Conservation (phyloP, 2,888 invertebrate species). For the Atethmia centrago region DNA sequence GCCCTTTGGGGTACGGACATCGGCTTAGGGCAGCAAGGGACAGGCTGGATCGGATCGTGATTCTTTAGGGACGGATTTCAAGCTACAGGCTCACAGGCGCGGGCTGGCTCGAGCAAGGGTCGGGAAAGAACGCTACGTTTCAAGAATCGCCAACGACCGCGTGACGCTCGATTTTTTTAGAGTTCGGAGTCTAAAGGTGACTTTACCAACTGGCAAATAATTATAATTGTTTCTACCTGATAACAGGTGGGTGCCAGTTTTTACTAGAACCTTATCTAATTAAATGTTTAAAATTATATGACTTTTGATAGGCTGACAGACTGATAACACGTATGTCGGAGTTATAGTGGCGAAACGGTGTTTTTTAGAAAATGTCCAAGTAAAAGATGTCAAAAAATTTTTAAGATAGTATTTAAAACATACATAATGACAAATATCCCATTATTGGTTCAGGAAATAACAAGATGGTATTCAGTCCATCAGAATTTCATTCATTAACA, state of each 20-base stretch:
- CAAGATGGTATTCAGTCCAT: background rate
- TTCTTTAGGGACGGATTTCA: no score
- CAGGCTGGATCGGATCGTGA: no score
- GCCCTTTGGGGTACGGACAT: no score
- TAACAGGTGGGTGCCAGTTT: slow-evolving; percentile 5
- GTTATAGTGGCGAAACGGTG: background rate
- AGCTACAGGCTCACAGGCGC: no score
- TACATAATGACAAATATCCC: background rate
- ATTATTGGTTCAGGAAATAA: background rate
- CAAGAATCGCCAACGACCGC: no score
- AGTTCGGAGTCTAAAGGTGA: slow-evolving; percentile 19
- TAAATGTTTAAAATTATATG: slow-evolving; percentile 7
- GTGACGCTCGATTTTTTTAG: background rate
- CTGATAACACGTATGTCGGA: slow-evolving; percentile 1
- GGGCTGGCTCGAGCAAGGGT: no score
- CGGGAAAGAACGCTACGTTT: no score
- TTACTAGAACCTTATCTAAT: slow-evolving; percentile 6
- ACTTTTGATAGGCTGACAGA: slow-evolving; percentile 4
- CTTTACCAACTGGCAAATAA: slow-evolving; percentile 4
- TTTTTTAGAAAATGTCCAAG: background rate
- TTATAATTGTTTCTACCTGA: slow-evolving; percentile 11
- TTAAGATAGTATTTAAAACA: background rate
- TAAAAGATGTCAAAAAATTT: background rate
- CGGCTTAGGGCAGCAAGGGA: no score
- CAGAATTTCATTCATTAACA: background rate